Evolutionary conservation across 2,113 vertebrate genomes (phyloP), one percentile per base, ranked within the genome.

Genomic region (Ammodytes marinus): DNA sequence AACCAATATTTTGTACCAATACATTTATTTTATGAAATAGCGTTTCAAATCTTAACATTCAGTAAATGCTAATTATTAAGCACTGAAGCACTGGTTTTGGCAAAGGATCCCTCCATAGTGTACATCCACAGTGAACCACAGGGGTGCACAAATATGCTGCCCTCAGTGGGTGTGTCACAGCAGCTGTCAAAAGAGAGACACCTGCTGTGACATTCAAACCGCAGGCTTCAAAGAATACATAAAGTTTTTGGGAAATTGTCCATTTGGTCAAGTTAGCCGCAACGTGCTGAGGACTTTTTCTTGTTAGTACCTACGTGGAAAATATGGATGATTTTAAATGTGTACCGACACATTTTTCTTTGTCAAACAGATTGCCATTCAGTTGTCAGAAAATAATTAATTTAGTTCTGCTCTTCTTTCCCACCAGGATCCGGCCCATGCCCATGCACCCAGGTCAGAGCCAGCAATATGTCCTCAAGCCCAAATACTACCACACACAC

Each of bases 391-490:
- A 27, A 27, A 27, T 27, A 27, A 27, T 27, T 27, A 2, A 27
- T 27, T 27, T 27, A 27, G 27, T 27, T 39, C 3, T 77, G n/a
- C 42, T 79, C n/a, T 60, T 76, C 19, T 59, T 77, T 63, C 88
- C 47, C 54, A 90, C 67, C 93, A 99, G 98, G 91, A 91, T 97
- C 82, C 94, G 95, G 17, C 92, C 96, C 64, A 93, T 97, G 86
- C 95, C 96, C 54, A 84, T 96, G 72, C 97, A 96, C 78, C 96
- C 94, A 17, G 95, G 95, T 57, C 97, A 96, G 93, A 95, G 90
- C 74, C 97, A 98, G 83, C 97, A 97, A 70, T 98, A 98, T 67
- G 80, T 96, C 77, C 89, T 98, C 45, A 98, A 99, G 84, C 97
- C 98, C 68, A 99, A 97, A 84, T 97, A 97, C 90, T 97, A 96